Conservation (phyloP, 2,797 vertebrate species). For the Acipenser transmontanus region DNA sequence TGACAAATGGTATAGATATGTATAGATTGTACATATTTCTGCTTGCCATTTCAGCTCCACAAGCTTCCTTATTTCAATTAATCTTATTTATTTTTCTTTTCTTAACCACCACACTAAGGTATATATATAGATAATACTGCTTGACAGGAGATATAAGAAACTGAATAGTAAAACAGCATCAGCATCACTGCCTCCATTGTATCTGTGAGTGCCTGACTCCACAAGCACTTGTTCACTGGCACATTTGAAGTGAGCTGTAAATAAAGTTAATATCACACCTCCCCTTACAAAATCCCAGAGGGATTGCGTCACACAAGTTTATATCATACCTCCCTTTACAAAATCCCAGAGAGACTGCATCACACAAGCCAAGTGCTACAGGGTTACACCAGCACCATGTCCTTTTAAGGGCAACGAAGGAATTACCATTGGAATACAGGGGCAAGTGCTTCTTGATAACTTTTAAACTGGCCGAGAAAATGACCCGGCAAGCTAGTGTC, state of each 20-base stretch:
- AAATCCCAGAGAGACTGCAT: not conserved
- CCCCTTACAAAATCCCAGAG: not conserved
- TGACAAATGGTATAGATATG: too few relatives aligned
- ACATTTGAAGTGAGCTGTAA: slow-evolving; percentile 1
- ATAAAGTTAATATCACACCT: not conserved
- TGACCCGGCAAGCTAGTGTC: too few relatives aligned
- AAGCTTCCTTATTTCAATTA: too few relatives aligned
- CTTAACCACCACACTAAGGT: too few relatives aligned
- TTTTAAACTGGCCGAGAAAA: too few relatives aligned
- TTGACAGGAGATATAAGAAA: not conserved
- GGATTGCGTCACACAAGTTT: not conserved
- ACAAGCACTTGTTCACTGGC: not conserved
- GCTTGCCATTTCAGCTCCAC: too few relatives aligned
- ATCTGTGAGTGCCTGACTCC: not conserved
- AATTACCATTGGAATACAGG: too few relatives aligned
- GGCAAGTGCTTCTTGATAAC: too few relatives aligned
- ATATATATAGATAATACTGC: too few relatives aligned
- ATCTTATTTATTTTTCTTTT: too few relatives aligned
- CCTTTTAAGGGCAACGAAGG: not conserved
- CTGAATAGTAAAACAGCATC: not conserved
- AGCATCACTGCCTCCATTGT: not conserved
- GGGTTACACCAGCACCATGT: not conserved
- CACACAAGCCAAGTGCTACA: not conserved
- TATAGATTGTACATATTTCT: too few relatives aligned
- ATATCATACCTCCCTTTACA: not conserved